These are phyloP conservation scores for Meiosimyza decipiens DNA, from an alignment of 2,888 invertebrate genomes.

Conservation along the genomic window DNA sequence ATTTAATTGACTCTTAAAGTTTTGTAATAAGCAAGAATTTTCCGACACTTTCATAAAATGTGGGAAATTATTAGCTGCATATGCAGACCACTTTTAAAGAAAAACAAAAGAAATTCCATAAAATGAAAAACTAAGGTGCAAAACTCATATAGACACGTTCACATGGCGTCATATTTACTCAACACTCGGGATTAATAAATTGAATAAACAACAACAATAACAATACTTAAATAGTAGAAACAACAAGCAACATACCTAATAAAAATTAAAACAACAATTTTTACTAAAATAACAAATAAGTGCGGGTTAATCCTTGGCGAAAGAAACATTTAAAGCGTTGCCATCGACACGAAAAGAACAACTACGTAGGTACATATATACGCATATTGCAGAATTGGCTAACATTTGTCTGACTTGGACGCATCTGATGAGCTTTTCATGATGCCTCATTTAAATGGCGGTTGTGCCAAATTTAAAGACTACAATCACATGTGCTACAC, in stretches of 20 bases:
- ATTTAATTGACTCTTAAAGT: slow-evolving; percentile 11
- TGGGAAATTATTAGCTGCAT: slow-evolving; percentile 52
- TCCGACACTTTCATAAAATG: slow-evolving; percentile 59
- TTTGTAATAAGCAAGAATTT: slow-evolving; percentile 37
- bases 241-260: slow-evolving; percentile 29
- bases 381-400: too few species aligned
- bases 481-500: too few species aligned
- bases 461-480: too few species aligned
- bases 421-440: too few species aligned
- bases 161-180: slow-evolving; percentile 46
- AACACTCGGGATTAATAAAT: slow-evolving; percentile 50
- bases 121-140: neutral
- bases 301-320: slow-evolving; percentile 13
- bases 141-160: slow-evolving; percentile 28
- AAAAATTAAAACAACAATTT: neutral
- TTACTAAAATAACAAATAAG: slow-evolving; percentile 13
- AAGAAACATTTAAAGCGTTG: neutral
- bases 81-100: slow-evolving; percentile 12
- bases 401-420: too few species aligned
- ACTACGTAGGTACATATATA: too few species aligned
- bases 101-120: slow-evolving; percentile 17
- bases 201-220: slow-evolving; percentile 45
- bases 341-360: too few species aligned
- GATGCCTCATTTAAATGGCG: too few species aligned
- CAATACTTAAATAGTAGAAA: slow-evolving; percentile 26